Percentiles rank a stretch among this genome's conserved stretches.
These are phyloP conservation scores for Nebria ingens DNA, from an alignment of 1,140 invertebrate species.

Conservation along the genomic window DNA sequence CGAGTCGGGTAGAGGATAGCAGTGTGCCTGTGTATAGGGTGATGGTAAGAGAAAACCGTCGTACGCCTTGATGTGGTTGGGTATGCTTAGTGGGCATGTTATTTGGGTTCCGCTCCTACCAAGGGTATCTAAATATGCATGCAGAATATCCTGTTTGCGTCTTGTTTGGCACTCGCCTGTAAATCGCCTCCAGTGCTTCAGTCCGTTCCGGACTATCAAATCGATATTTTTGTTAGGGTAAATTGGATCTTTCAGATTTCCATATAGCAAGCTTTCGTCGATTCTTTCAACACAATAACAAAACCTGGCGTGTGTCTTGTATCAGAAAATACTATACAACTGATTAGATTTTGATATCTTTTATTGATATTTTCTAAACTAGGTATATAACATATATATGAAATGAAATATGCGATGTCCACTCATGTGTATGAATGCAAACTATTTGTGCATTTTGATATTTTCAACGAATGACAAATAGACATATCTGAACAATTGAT, in stretches of 20 bases:
- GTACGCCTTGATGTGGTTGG: not conserved
- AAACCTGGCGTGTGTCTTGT: not conserved
- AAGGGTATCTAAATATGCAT: not conserved
- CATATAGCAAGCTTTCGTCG: not conserved
- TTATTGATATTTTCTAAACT: too few relatives aligned
- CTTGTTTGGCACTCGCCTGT: slow-evolving; percentile 1
- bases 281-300: not conserved
- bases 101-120: not conserved
- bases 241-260: slow-evolving; percentile 9
- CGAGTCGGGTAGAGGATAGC: too few relatives aligned
- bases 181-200: slow-evolving; percentile 5
- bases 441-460: too few relatives aligned
- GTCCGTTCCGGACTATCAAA: not conserved
- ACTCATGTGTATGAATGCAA: too few relatives aligned
- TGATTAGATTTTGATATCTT: too few relatives aligned
- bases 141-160: not conserved
- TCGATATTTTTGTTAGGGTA: slow-evolving; percentile 1
- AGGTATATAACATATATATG: too few relatives aligned
- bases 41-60: too few relatives aligned
- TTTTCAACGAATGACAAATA: too few relatives aligned
- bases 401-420: too few relatives aligned
- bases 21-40: too few relatives aligned
- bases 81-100: not conserved
- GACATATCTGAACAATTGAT: too few relatives aligned
- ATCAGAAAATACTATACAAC: too few relatives aligned